These are phyloP conservation scores for Vulpes ferrilata DNA, from an alignment of 2,113 vertebrate genomes.

Conservation along the genomic window DNA sequence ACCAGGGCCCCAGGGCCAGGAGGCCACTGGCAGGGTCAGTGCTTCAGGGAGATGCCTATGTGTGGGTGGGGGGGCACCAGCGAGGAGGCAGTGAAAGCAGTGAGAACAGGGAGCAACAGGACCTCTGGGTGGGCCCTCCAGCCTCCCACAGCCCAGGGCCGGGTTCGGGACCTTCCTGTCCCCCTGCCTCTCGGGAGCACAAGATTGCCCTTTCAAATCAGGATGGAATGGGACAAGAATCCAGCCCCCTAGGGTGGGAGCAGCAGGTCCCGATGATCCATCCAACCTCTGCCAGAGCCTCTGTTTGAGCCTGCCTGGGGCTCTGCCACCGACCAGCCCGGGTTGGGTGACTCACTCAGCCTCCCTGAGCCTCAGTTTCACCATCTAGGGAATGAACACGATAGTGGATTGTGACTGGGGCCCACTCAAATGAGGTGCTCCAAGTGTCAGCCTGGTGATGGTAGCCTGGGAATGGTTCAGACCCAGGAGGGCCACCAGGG, in stretches of 20 bases:
- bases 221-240: neutral
- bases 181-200: neutral
- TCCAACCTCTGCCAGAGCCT: neutral
- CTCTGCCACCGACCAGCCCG: neutral
- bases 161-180: neutral
- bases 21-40: neutral
- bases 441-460: neutral
- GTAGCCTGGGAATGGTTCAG: neutral
- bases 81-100: neutral
- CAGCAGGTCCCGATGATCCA: neutral
- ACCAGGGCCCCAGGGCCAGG: neutral
- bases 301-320: neutral
- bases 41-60: neutral
- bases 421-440: neutral
- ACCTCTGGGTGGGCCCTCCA: neutral
- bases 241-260: neutral
- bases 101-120: fast-evolving
- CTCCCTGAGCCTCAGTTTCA: neutral
- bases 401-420: neutral
- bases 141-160: neutral
- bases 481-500: neutral
- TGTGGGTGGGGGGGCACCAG: fast-evolving
- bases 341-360: neutral
- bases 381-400: neutral
- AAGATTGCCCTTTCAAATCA: neutral